Percentiles rank a stretch among this genome's conserved stretches.
phyloP scores from a whole-genome alignment of 35 echinoderm and acorn worm genomes.

The Patiria miniata region DNA sequence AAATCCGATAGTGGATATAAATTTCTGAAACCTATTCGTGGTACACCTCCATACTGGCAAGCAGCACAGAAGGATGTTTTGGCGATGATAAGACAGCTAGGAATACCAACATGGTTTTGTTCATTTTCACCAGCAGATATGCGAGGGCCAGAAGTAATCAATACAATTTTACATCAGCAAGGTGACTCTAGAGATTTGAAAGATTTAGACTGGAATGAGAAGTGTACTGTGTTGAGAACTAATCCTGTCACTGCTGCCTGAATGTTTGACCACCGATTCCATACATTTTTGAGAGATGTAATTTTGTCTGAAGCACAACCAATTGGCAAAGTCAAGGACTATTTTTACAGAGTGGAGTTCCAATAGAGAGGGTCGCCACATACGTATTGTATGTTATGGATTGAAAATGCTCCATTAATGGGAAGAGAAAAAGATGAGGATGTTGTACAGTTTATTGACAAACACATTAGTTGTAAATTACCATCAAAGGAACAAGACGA shows the following conservation, averaged over 20 bases:
- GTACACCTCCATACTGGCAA: no score
- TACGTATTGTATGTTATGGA: no score
- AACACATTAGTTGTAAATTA: no score
- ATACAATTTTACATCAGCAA: slow-evolving; percentile 26
- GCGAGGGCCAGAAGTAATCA: slow-evolving; percentile 57
- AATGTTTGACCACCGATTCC: slow-evolving; percentile 71
- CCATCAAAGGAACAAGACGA: no score
- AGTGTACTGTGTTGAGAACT: slow-evolving; percentile 45
- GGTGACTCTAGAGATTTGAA: slow-evolving; percentile 48
- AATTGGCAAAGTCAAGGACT: slow-evolving; percentile 72
- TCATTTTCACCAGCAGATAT: slow-evolving; percentile 65
- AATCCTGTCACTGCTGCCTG: slow-evolving; percentile 66
- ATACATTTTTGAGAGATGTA: slow-evolving; percentile 59
- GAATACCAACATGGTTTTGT: no score
- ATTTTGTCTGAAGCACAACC: slow-evolving; percentile 46
- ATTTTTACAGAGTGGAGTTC: no score
- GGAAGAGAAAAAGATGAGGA: slow-evolving; percentile 44
- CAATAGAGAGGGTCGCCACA: no score
- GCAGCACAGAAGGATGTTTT: no score
- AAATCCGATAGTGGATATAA: slow-evolving; percentile 28
- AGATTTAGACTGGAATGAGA: slow-evolving; percentile 50
- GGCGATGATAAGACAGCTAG: no score
- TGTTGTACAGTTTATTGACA: slow-evolving; percentile 65
- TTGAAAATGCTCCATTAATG: slow-evolving; percentile 63
- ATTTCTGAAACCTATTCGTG: no score